These are phyloP conservation scores for Notarius lentiginosus DNA, from an alignment of 2,113 vertebrate genomes.

Conservation along the genomic window DNA sequence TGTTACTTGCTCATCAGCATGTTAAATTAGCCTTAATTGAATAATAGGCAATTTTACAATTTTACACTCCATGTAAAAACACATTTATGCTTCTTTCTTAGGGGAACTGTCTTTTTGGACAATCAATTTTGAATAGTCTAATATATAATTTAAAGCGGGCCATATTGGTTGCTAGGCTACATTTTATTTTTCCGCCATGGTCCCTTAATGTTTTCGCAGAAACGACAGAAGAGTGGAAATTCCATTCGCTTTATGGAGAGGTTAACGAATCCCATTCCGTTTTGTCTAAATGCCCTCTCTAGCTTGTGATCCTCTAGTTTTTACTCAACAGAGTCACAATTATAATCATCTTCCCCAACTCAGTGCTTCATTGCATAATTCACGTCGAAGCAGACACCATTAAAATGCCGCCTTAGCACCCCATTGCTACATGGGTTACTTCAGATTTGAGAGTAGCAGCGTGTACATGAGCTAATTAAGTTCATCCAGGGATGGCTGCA, in stretches of 20 bases:
- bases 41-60: constrained; percentile 80
- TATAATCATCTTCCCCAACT: constrained; percentile 28
- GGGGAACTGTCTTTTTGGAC: background rate
- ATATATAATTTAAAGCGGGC: background rate
- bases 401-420: constrained; percentile 62
- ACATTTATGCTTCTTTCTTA: constrained; percentile 85
- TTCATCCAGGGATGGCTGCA: constrained; percentile 75
- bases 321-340: constrained; percentile 47
- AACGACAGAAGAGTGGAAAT: constrained; percentile 1
- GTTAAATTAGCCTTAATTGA: constrained; percentile 90
- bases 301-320: constrained; percentile 39
- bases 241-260: constrained; percentile 12
- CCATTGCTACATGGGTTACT: constrained; percentile 64
- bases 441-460: constrained; percentile 60
- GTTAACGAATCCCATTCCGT: constrained; percentile 24
- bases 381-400: constrained; percentile 51
- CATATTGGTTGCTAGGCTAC: background rate
- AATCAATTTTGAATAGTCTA: background rate
- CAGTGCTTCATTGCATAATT: constrained; percentile 54
- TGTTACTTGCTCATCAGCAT: constrained; percentile 78
- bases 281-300: constrained; percentile 9
- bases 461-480: constrained; percentile 84
- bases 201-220: constrained; percentile 2
- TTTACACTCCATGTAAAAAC: constrained; percentile 78
- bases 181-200: background rate